Percentiles rank a stretch among this genome's conserved stretches.
Conservation (phyloP, 2,888 invertebrate genomes). For the Artemia sinica region DNA sequence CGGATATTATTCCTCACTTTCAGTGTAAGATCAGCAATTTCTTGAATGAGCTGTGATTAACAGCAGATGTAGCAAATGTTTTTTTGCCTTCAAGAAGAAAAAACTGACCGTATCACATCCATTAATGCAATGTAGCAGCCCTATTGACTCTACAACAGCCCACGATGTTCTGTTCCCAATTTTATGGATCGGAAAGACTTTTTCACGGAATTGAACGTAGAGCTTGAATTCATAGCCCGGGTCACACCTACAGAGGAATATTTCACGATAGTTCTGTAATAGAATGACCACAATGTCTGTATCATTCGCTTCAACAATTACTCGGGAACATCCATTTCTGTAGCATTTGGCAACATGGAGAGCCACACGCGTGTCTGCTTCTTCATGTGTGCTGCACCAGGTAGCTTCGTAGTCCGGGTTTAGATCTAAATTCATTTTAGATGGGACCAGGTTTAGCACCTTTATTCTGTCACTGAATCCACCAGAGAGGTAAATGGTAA, state of each 20-base stretch:
- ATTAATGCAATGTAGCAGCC: conserved; percentile 9
- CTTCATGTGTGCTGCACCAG: conserved; percentile 7
- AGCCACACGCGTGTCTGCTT: conserved; percentile 7
- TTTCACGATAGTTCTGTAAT: too few species aligned
- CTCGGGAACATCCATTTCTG: too few species aligned
- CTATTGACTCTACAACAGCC: too few species aligned
- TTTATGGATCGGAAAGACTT: too few species aligned
- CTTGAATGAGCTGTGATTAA: neutral
- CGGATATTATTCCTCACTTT: conserved; percentile 1
- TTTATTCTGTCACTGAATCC: too few species aligned
- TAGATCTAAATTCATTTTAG: neutral
- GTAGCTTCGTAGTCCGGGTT: conserved; percentile 10
- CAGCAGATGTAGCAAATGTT: conserved; percentile 1
- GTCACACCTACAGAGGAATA: too few species aligned
- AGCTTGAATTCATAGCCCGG: too few species aligned
- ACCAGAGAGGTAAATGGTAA: too few species aligned
- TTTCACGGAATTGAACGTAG: too few species aligned
- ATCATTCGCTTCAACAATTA: too few species aligned
- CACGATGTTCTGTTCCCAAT: neutral
- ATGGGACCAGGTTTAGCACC: neutral
- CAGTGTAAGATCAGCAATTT: conserved; percentile 8
- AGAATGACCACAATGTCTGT: too few species aligned
- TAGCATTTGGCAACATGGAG: conserved; percentile 5
- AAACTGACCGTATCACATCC: conserved; percentile 6
- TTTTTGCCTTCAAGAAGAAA: too few species aligned